Percentiles rank a stretch among this genome's conserved stretches.
These are phyloP conservation scores for Garrulus glandarius DNA, from an alignment of 2,797 vertebrate genomes.

Conservation along the genomic window DNA sequence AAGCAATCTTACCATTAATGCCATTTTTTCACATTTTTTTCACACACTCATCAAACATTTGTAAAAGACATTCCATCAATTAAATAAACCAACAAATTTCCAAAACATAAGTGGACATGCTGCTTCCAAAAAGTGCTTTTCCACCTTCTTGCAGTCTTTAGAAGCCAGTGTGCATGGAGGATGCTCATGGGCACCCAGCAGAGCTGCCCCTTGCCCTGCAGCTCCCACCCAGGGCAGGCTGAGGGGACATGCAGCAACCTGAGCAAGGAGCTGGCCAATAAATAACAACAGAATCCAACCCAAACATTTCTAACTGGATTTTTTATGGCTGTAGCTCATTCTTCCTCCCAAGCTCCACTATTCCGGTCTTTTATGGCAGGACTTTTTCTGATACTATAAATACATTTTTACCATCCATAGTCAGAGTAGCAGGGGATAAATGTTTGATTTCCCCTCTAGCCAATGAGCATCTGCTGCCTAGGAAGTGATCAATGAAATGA, in stretches of 20 bases:
- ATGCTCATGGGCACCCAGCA: not conserved
- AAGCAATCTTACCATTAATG: not conserved
- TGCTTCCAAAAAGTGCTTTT: not conserved
- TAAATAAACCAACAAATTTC: fast-evolving
- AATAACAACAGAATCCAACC: not conserved
- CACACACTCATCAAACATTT: not conserved
- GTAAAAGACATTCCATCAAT: not conserved
- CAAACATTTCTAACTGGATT: not conserved
- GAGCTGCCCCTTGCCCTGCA: not conserved
- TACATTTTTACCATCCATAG: not conserved
- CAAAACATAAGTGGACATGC: not conserved
- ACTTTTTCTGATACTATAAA: not conserved
- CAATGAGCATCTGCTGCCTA: not conserved
- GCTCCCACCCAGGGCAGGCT: not conserved
- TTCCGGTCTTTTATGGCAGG: not conserved
- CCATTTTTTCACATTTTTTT: not conserved
- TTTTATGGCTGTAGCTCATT: not conserved
- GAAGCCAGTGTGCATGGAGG: not conserved
- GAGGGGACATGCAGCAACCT: not conserved
- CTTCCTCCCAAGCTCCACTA: not conserved
- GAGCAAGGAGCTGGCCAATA: not conserved
- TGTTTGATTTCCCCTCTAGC: not conserved
- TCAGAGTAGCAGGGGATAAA: not conserved
- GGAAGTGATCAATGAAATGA: not conserved
- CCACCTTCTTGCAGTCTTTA: not conserved